Evolutionary conservation across 2,113 vertebrate genomes (phyloP).

Genomic region (Aepyceros melampus): DNA sequence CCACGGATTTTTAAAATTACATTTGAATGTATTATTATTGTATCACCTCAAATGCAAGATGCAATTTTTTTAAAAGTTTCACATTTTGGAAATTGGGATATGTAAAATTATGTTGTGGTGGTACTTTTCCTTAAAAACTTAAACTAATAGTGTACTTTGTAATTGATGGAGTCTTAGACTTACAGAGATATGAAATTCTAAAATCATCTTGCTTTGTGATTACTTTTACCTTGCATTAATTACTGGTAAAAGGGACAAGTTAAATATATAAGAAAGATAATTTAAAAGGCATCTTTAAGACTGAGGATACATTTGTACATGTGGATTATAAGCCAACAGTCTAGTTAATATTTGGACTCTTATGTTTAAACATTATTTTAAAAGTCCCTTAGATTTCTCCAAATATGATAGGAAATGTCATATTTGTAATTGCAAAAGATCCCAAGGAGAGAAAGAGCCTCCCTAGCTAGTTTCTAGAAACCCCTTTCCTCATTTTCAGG

Average conservation of each 20-base stretch:
- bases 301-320: background rate
- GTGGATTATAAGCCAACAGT: background rate
- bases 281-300: background rate
- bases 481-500: background rate
- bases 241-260: background rate
- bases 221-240: background rate
- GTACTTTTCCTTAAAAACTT: background rate
- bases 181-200: background rate
- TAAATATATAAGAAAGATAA: background rate
- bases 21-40: background rate
- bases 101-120: background rate
- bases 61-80: background rate
- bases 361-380: background rate
- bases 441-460: background rate
- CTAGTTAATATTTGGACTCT: background rate
- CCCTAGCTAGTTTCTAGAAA: background rate
- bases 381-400: background rate
- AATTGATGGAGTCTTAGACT: background rate
- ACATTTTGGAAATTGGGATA: background rate
- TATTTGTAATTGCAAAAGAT: background rate
- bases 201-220: background rate
- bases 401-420: background rate
- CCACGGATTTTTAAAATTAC: background rate
- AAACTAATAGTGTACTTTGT: background rate
- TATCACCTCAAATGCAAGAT: background rate